Evolutionary conservation across 1,140 invertebrate genomes (phyloP).

Genomic region (Eupeodes corollae): DNA sequence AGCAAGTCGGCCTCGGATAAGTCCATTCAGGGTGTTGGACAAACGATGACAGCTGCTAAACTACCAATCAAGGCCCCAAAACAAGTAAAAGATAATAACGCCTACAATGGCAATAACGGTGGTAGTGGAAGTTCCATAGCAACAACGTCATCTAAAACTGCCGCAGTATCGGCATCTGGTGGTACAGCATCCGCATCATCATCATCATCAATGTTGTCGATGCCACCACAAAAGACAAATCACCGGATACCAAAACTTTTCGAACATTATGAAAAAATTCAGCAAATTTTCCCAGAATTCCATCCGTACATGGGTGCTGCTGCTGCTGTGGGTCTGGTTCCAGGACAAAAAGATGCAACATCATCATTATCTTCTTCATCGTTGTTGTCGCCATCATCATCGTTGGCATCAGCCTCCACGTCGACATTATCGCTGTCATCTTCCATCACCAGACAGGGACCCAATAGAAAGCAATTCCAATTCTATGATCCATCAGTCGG

Average conservation of each 20-base stretch:
- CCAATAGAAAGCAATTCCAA: conserved; percentile 14
- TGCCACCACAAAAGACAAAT: conserved; percentile 8
- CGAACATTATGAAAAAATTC: conserved; percentile 60
- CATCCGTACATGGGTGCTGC: conserved; percentile 39
- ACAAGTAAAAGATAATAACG: conserved; percentile 44
- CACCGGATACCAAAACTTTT: conserved; percentile 54
- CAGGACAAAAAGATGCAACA: conserved; percentile 8
- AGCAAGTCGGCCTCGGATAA: background rate
- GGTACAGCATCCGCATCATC: background rate
- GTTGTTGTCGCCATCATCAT: no score
- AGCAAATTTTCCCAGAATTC: conserved; percentile 60
- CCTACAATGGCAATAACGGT: conserved; percentile 25
- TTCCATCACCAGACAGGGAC: background rate
- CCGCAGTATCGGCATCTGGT: conserved; percentile 20
- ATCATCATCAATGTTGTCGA: background rate
- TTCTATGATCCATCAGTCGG: conserved; percentile 12
- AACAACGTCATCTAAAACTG: conserved; percentile 17
- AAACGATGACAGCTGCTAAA: conserved; percentile 6
- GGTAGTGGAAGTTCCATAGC: conserved; percentile 20
- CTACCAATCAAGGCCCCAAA: conserved; percentile 43
- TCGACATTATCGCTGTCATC: background rate
- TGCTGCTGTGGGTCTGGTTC: background rate
- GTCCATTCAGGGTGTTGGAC: conserved; percentile 4
- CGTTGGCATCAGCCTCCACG: no score
- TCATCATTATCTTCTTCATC: background rate